Evolutionary conservation across 35 echinoderm and acorn worm species (phyloP).

Genomic region (Lytechinus variegatus): DNA sequence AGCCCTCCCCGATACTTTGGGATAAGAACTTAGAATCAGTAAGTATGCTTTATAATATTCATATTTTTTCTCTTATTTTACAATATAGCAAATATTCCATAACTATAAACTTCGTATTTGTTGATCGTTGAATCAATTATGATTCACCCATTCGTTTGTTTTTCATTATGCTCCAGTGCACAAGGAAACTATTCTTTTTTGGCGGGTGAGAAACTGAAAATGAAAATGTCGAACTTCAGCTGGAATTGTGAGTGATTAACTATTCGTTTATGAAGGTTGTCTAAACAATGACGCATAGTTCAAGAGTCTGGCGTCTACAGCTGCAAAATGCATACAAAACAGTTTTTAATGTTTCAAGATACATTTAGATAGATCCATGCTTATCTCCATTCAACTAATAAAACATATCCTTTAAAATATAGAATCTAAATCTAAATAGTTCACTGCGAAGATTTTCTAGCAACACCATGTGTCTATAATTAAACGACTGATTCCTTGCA

Average conservation of each 20-base stretch:
- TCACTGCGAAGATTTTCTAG: no score
- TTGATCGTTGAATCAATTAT: background rate
- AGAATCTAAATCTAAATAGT: no score
- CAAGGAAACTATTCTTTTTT: background rate
- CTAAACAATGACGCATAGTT: background rate
- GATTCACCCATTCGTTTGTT: background rate
- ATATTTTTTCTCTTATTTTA: background rate
- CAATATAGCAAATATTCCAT: background rate
- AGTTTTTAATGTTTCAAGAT: no score
- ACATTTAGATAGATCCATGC: no score
- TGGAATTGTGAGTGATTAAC: background rate
- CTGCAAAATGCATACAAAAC: no score
- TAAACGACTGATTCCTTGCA: no score
- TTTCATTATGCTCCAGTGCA: background rate
- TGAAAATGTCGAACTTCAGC: background rate
- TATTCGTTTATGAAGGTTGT: background rate
- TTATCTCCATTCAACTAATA: no score
- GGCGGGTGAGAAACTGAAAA: background rate
- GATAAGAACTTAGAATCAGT: background rate
- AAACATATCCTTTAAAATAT: no score
- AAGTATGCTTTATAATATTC: background rate
- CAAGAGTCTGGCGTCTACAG: background rate
- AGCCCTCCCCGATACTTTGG: background rate
- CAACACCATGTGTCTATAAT: no score
- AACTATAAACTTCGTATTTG: background rate